A percentile compares a stretch with the other conserved stretches of the same genome.
These are phyloP conservation scores for Lates calcarifer DNA, from an alignment of 2,113 vertebrate species.

Conservation along the genomic window DNA sequence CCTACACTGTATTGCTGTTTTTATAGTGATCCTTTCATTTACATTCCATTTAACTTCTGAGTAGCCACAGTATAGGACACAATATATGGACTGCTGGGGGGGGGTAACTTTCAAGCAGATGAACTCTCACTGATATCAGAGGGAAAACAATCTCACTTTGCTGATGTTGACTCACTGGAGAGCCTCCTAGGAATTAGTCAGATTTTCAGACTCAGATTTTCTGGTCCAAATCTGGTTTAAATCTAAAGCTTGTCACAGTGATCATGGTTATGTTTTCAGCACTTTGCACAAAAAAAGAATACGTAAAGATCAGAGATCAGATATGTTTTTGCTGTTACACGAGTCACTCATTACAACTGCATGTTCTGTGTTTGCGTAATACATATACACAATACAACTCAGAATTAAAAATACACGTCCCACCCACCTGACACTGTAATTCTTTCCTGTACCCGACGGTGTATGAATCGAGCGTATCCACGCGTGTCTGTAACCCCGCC, in stretches of 20 bases:
- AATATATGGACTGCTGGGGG: too few relatives aligned
- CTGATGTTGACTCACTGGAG: not conserved
- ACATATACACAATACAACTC: not conserved
- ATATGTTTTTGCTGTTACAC: too few relatives aligned
- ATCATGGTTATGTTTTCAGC: not conserved
- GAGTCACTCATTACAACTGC: too few relatives aligned
- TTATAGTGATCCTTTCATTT: not conserved
- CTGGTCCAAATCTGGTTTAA: not conserved
- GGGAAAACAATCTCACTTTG: not conserved
- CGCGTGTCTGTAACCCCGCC: slow-evolving; percentile 51
- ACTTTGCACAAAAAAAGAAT: not conserved
- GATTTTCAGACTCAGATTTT: not conserved
- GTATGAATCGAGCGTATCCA: slow-evolving; percentile 28
- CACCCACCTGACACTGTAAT: too few relatives aligned
- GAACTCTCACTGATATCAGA: not conserved
- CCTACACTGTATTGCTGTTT: not conserved
- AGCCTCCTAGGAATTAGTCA: not conserved
- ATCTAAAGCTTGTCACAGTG: not conserved
- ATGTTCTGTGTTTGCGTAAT: not conserved
- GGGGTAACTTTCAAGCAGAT: not conserved
- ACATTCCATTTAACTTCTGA: not conserved
- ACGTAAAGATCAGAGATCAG: too few relatives aligned
- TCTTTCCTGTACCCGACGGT: not conserved
- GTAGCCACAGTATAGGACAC: not conserved
- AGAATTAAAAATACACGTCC: not conserved